Percentiles rank a stretch among this genome's conserved stretches.
Conservation (phyloP, 2,113 vertebrate species). For the Parotia lawesii region DNA sequence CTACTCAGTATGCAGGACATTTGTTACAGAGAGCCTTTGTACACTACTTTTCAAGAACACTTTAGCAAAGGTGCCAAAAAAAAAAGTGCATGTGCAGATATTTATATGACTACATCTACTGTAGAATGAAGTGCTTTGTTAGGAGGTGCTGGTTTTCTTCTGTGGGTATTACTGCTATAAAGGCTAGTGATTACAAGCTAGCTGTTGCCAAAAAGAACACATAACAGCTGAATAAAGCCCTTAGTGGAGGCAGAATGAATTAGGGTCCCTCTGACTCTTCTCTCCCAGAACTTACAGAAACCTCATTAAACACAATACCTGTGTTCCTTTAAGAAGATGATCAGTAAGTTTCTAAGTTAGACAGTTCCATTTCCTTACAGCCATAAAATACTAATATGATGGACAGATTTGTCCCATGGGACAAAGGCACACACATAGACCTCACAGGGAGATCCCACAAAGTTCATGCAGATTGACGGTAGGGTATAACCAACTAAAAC, state of each 20-base stretch:
- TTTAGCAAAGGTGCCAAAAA: neutral
- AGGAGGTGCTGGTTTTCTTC: neutral
- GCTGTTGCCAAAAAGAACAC: neutral
- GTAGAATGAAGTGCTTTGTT: neutral
- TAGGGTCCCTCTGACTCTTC: too few relatives aligned
- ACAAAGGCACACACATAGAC: fast-evolving
- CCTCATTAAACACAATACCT: fast-evolving
- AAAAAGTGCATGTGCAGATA: fast-evolving
- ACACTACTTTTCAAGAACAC: fast-evolving
- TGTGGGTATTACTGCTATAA: neutral
- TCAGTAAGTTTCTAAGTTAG: fast-evolving
- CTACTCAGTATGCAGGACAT: too few relatives aligned
- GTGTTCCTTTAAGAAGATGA: neutral
- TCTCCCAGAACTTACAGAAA: neutral
- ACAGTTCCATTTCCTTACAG: neutral
- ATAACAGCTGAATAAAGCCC: fast-evolving
- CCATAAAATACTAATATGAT: neutral
- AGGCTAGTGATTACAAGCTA: neutral
- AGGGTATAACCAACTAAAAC: too few relatives aligned
- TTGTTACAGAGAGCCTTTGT: neutral
- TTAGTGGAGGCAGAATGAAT: neutral
- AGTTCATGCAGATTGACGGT: neutral
- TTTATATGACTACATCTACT: neutral
- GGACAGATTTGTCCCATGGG: fast-evolving
- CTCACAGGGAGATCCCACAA: neutral